Evolutionary conservation across 2,113 vertebrate species (phyloP), one percentile per base, ranked within the genome.

Genomic region (Lucifuga dentata): DNA sequence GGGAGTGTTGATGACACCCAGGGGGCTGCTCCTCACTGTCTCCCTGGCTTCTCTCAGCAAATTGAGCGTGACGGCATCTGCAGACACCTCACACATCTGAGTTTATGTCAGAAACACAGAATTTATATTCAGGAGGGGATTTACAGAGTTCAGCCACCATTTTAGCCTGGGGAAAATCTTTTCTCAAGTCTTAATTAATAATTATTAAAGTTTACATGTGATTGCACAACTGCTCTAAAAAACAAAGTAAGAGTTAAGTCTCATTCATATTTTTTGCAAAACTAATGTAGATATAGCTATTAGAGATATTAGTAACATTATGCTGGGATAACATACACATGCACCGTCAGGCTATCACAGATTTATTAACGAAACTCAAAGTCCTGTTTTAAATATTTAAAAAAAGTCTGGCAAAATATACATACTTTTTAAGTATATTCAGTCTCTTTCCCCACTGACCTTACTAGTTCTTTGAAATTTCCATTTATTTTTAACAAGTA

Each of bases 1-100:
- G 38, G 92, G 92, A 12, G 93, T 94, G 33, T 89, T 79, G 69
- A 93, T 86, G 56, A 94, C 92, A n/a, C 89, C 91, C 41, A 94
- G 62, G 0, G 92, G 92, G 45, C 92, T 94, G 59, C 23, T 60
- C 17, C 60, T 90, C 68, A 94, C 92, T 0, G 81, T 88, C 52
- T 89, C 80, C 58, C 78, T 70, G 20, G 93, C 92, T 51, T 90
- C 88, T 53, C 41, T 80, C 39, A 94, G 74, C 43, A 92, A 65
- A 26, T 89, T 62, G 57, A 93, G 51, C 23, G 89, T 93, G 52
- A 94, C 13, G 0, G 29, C 20, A 3, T 90, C 88, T 29, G 63
- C 83, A 41, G 82, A 61, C 15, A 55, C 21, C 5, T 86, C 80
- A 9, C 5, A 78, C 93, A 93, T 93, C 84, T 90, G 56, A 8